Percentiles rank a stretch among this genome's conserved stretches.
phyloP scores from a whole-genome alignment of 1,140 invertebrate species.

The Ips nitidus region DNA sequence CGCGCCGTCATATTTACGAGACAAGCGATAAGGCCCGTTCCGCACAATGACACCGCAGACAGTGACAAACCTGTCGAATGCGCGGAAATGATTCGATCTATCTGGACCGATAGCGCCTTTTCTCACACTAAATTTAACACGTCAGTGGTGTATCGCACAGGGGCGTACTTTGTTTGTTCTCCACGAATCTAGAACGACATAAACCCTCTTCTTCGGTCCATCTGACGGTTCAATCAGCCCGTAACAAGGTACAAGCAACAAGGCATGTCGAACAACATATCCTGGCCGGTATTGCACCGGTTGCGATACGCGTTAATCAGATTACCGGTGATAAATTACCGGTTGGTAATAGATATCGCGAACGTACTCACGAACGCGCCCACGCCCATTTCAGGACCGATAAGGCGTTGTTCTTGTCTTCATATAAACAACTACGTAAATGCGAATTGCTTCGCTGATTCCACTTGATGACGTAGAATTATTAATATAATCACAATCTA shows the following conservation, averaged over 20 bases:
- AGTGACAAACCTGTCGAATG: slow-evolving; percentile 39
- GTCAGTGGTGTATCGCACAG: slow-evolving; percentile 2
- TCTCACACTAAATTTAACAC: slow-evolving; percentile 36
- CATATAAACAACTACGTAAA: not conserved
- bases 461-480: slow-evolving; percentile 1
- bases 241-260: slow-evolving; percentile 35
- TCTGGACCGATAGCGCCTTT: slow-evolving; percentile 30
- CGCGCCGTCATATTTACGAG: slow-evolving; percentile 32
- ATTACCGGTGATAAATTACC: slow-evolving; percentile 31
- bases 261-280: slow-evolving; percentile 27
- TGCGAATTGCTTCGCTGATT: not conserved
- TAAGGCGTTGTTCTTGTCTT: slow-evolving; percentile 3
- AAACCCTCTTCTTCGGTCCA: slow-evolving; percentile 7
- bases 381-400: slow-evolving; percentile 12
- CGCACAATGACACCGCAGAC: slow-evolving; percentile 32
- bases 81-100: slow-evolving; percentile 35
- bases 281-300: slow-evolving; percentile 32
- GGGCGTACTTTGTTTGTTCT: slow-evolving; percentile 9
- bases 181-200: slow-evolving; percentile 6
- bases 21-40: slow-evolving; percentile 32
- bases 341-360: slow-evolving; percentile 32
- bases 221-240: slow-evolving; percentile 30
- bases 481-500: not conserved
- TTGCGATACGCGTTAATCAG: slow-evolving; percentile 32
- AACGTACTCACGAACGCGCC: slow-evolving; percentile 24